Evolutionary conservation across 2,797 vertebrate species (phyloP).

Genomic region (Propithecus perrieri): DNA sequence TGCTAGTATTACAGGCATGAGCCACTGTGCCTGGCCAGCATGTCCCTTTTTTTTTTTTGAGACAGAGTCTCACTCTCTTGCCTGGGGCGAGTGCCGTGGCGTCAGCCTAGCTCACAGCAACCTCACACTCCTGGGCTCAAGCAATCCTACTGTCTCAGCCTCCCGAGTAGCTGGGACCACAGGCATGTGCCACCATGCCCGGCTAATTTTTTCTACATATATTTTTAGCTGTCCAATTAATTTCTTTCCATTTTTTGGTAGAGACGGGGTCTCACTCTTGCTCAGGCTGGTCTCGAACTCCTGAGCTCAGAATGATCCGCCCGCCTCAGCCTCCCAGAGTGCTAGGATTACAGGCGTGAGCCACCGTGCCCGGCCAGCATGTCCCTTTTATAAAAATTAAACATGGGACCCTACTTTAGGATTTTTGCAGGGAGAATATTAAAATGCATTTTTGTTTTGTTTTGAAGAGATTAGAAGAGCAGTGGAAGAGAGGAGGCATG

Average conservation of each 20-base stretch:
- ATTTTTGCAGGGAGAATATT: background rate
- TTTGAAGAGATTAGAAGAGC: background rate
- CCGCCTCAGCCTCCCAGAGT: background rate
- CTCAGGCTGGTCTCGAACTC: background rate
- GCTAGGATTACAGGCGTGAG: background rate
- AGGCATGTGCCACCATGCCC: too few species aligned
- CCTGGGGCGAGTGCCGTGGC: too few species aligned
- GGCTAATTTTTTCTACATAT: too few species aligned
- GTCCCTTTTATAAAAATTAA: constrained; percentile 9
- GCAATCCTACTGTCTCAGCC: too few species aligned
- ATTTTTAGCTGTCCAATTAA: too few species aligned
- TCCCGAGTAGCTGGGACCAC: too few species aligned
- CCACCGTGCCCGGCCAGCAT: background rate
- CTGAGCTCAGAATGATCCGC: background rate
- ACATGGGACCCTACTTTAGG: background rate
- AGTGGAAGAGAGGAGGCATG: background rate
- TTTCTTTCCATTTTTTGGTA: too few species aligned
- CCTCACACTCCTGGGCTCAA: too few species aligned
- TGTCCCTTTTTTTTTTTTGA: background rate
- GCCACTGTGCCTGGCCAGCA: background rate
- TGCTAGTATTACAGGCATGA: background rate
- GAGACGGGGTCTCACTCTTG: background rate
- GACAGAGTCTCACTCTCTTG: too few species aligned
- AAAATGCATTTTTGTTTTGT: constrained; percentile 1
- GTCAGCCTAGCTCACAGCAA: too few species aligned